Evolutionary conservation across 2,113 vertebrate genomes (phyloP), one percentile per base, ranked within the genome.

Genomic region (Megalops atlanticus): DNA sequence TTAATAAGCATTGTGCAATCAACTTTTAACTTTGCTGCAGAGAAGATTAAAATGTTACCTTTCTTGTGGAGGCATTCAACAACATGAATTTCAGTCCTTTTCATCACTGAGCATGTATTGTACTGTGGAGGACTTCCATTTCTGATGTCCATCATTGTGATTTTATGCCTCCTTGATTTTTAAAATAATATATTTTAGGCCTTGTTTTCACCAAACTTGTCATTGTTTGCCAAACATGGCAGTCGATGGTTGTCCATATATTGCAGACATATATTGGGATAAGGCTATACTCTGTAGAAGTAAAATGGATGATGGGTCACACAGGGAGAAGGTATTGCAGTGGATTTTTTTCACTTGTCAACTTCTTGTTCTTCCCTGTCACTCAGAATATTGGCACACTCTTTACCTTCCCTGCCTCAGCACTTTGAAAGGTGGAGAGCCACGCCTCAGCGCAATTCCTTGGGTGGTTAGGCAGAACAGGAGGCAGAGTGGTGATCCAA

Each of bases 401-500:
- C n/a, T 64, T 64, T 64, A 6, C n/a, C 24, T 31, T 11, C n/a
- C 21, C 52, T 64, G 58, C 5, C 58, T 64, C 58, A 4, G 52
- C 52, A 15, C 52, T 58, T 58, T 58, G 18, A 58, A n/a, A 64
- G 58, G 1, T 64, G 35, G 64, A 73, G 75, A 31, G 49, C 7
- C 24, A 38, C 39, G 5, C 38, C 47, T 78, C 39, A 69, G 77
- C 77, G 16, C 54, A 18, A 64, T 43, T 78, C 58, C 58, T 64
- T 64, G 39, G 39, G 36, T 12, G 24, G 27, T n/a, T n/a, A 35
- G 81, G 70, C 77, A 52, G 69, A 45, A 81, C 33, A 54, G 74
- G 58, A 27, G 74, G 49, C 35, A 74, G 72, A 69, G 52, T 70
- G 49, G 15, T 73, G 70, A 86, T 78, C 43, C 47, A 64, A 80